Evolutionary conservation across 2,797 vertebrate species (phyloP).

Genomic region (Odontamblyopus lacepedii): DNA sequence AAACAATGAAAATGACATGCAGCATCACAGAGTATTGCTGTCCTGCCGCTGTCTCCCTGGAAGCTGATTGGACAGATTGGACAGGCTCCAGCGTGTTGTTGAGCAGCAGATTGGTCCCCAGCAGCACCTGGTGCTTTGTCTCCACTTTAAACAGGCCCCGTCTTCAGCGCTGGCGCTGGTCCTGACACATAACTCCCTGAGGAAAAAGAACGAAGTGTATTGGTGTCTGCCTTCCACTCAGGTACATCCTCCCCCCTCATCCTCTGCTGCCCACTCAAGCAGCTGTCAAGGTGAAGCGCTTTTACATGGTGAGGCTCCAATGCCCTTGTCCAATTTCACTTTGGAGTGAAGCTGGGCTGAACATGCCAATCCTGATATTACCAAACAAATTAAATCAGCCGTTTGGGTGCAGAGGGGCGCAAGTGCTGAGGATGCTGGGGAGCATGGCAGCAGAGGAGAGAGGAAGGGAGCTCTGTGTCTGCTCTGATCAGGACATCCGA

Average conservation of each 20-base stretch:
- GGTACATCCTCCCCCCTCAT: conserved; percentile 63
- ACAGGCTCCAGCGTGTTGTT: conserved; percentile 46
- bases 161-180: conserved; percentile 56
- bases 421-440: conserved; percentile 54
- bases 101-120: conserved; percentile 49
- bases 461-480: conserved; percentile 36
- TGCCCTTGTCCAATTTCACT: conserved; percentile 85
- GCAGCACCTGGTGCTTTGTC: conserved; percentile 70
- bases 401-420: conserved; percentile 56
- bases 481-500: conserved; percentile 64
- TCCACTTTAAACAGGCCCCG: conserved; percentile 62
- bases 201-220: conserved; percentile 64
- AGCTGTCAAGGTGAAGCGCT: conserved; percentile 82
- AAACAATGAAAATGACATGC: not conserved
- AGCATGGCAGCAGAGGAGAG: conserved; percentile 25
- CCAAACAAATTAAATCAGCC: conserved; percentile 85
- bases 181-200: conserved; percentile 62
- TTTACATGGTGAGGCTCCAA: conserved; percentile 82
- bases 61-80: conserved; percentile 52
- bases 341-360: conserved; percentile 81
- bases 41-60: conserved; percentile 27
- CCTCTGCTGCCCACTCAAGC: conserved; percentile 71
- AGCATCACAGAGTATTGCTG: conserved; percentile 31
- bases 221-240: conserved; percentile 66
- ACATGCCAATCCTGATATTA: conserved; percentile 85